phyloP scores from a whole-genome alignment of 2,888 invertebrate genomes.

The Helobdella robusta region DNA sequence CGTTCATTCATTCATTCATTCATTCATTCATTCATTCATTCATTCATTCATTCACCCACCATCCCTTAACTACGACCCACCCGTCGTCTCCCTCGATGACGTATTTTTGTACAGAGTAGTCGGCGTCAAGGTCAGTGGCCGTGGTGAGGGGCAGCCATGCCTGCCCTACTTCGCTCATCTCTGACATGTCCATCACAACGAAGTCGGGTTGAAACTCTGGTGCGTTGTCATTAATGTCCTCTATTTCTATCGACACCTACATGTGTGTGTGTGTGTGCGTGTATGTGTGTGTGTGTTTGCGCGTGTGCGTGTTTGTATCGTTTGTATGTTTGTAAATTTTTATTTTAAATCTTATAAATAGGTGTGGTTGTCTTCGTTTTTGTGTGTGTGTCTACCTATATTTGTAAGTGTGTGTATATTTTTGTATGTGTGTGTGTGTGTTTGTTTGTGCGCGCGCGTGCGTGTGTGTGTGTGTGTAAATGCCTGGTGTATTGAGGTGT shows the following conservation, averaged over 20 bases:
- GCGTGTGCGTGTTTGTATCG: too few relatives aligned
- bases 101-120: constrained; percentile 28
- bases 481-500: too few relatives aligned
- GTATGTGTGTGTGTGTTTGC: too few relatives aligned
- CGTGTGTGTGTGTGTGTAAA: too few relatives aligned
- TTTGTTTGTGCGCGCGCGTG: too few relatives aligned
- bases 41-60: not conserved
- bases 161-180: constrained; percentile 29
- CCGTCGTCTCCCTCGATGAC: constrained; percentile 15
- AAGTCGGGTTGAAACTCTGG: constrained; percentile 30
- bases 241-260: constrained; percentile 28
- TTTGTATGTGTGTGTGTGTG: too few relatives aligned
- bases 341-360: too few relatives aligned
- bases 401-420: too few relatives aligned
- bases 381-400: too few relatives aligned
- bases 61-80: not conserved
- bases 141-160: constrained; percentile 28
- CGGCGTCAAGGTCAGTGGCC: constrained; percentile 31
- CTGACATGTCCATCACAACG: constrained; percentile 28
- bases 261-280: not conserved
- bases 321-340: too few relatives aligned
- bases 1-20: constrained; percentile 2
- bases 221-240: constrained; percentile 35
- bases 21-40: not conserved
- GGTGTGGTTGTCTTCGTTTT: too few relatives aligned